Evolutionary conservation across 1,140 invertebrate species (phyloP), one percentile per base, ranked within the genome.

Genomic region (Pogonomyrmex barbatus): DNA sequence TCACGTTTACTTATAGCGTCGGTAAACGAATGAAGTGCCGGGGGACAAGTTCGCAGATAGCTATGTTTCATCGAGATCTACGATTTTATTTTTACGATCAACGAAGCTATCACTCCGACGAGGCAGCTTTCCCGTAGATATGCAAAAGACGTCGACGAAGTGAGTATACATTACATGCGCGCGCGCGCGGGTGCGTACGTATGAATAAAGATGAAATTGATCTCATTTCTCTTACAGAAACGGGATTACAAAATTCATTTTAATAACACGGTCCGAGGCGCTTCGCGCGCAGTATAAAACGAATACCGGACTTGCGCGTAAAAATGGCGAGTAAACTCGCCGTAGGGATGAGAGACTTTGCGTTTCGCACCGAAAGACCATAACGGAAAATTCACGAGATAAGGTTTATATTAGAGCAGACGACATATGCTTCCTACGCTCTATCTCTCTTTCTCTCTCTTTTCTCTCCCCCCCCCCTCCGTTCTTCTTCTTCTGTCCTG

Each of bases 341-440:
- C 30, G 1, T 24, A 47, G 39, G 12, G 50, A 24, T 24, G 24
- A 14, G 39, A 60, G 54, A 75, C 45, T 42, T 42, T 68, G 62
- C 24, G 42, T 79, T 54, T 68, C 30, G 30, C 42, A 12, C 58
- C 6, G 14, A 24, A 56, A 56, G 17, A 75, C 17, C 68, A 70
- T 70, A 63, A 81, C 77, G 77, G 63, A 45, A 75, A 83, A 75
- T 83, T 73, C 54, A 83, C 30, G 67, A 62, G 79, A 83, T 73
- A 83, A 83, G 79, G 68, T 83, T 75, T 83, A 83, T 83, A 82
- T 79, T 50, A 58, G 62, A 82, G 42, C 52, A n/a, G 36, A 60
- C 30, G 33, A 83, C 56, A 12, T 62, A 83, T 62, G 45, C 45
- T 56, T 30, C 8, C 30, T 42, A 14, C 10, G 4, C 24, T 1